phyloP scores from a whole-genome alignment of 2,797 vertebrate species.

The Podargus strigoides region DNA sequence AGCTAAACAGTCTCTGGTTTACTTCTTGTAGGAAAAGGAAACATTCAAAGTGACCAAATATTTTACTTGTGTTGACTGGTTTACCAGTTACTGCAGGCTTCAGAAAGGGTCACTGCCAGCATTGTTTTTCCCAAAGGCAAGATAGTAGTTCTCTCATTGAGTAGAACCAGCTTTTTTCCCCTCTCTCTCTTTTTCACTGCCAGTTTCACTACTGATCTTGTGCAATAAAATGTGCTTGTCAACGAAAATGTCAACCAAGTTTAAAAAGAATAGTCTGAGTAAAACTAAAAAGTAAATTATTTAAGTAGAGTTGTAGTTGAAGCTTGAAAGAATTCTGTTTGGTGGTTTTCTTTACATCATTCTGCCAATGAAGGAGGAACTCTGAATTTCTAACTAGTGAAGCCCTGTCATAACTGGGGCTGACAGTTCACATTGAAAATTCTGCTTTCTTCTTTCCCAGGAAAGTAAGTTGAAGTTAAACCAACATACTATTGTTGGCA shows the following conservation, averaged over 20 bases:
- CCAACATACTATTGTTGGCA: constrained; percentile 81
- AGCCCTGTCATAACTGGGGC: constrained; percentile 77
- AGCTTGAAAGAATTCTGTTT: constrained; percentile 84
- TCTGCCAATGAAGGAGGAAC: constrained; percentile 72
- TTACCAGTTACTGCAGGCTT: constrained; percentile 39
- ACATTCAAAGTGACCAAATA: constrained; percentile 16
- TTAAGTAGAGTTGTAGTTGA: constrained; percentile 80
- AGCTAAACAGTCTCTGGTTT: neutral
- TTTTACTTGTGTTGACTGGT: constrained; percentile 47
- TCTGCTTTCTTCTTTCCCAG: constrained; percentile 82
- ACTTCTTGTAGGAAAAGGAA: constrained; percentile 2
- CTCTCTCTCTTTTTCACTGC: constrained; percentile 45
- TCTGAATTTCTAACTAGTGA: constrained; percentile 75
- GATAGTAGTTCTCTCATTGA: constrained; percentile 54
- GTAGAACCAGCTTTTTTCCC: constrained; percentile 42
- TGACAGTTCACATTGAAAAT: constrained; percentile 86
- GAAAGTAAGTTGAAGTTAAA: constrained; percentile 82
- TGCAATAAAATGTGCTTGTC: constrained; percentile 77
- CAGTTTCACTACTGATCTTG: constrained; percentile 71
- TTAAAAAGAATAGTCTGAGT: constrained; percentile 77
- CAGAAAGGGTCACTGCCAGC: constrained; percentile 42
- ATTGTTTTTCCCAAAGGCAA: constrained; percentile 58
- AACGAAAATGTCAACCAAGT: constrained; percentile 78
- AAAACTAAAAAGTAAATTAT: constrained; percentile 84
- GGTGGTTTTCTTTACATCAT: constrained; percentile 77